These are phyloP conservation scores for Novumbra hubbsi DNA, from an alignment of 2,797 vertebrate genomes.

Conservation along the genomic window DNA sequence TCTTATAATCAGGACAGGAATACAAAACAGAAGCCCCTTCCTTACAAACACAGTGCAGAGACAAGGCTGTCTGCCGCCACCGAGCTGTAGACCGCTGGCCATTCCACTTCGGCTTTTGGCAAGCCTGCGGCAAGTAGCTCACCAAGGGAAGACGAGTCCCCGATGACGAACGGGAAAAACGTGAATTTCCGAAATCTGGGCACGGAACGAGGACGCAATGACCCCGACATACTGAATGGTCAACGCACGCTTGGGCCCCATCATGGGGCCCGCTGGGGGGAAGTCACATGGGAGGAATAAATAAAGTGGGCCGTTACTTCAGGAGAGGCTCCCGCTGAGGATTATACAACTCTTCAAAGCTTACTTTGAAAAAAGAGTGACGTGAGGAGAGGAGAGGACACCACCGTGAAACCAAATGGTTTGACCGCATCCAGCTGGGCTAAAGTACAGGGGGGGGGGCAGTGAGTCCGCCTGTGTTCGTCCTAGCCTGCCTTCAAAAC, in stretches of 20 bases:
- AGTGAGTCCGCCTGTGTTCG: background rate
- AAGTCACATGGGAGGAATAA: slow-evolving; percentile 63
- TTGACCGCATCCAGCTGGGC: slow-evolving; percentile 69
- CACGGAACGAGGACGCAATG: slow-evolving; percentile 20
- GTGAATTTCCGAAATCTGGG: slow-evolving; percentile 12
- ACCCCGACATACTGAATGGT: slow-evolving; percentile 34
- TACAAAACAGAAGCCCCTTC: background rate
- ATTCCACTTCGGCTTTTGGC: background rate
- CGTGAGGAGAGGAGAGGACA: slow-evolving; percentile 63
- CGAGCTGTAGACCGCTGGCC: background rate
- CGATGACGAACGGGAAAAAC: background rate
- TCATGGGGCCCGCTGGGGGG: slow-evolving; percentile 29
- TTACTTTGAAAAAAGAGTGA: slow-evolving; percentile 66
- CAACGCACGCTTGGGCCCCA: slow-evolving; percentile 25
- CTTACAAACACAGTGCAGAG: background rate
- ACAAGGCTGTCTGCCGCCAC: background rate
- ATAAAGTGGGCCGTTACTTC: slow-evolving; percentile 66
- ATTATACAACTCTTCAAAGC: slow-evolving; percentile 54
- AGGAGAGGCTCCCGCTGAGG: slow-evolving; percentile 59
- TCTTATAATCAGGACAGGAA: slow-evolving; percentile 1
- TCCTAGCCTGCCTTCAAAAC: background rate
- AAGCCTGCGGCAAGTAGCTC: background rate
- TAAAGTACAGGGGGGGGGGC: slow-evolving; percentile 18
- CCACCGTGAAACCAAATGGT: slow-evolving; percentile 51
- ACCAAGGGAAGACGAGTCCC: background rate